Evolutionary conservation across 2,888 invertebrate species (phyloP), one percentile per base, ranked within the genome.

Genomic region (Athetis lepigone): DNA sequence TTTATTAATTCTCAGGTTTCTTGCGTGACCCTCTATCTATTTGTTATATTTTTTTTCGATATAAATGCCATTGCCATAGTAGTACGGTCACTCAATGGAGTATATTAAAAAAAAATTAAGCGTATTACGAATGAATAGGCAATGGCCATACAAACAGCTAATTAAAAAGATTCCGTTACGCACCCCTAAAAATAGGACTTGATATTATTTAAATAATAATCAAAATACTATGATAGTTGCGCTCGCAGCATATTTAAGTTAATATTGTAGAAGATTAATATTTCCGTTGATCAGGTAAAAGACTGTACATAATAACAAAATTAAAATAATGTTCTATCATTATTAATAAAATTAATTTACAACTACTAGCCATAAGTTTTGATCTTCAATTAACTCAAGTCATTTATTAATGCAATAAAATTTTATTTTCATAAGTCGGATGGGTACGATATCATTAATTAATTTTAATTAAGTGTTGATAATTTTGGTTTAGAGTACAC

Each of bases 401-500:
- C 42, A 65, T 65, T 51, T 43, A 19, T 25, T 55, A 61, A 55
- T 27, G 55, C 36, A 73, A 63, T 73, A 47, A 55, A 62, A 23
- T 1, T 39, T 45, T 16, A 46, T 42, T 43, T 39, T 33, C 27
- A 52, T 49, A 42, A 46, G 46, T 45, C 16, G 43, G 13, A 43
- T 5, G 27, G 21, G 23, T 37, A 47, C n/a, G 11, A 42, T 66
- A 47, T 45, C 52, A 52, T 70, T 70, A 36, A 50, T 57, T 57
- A 52, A 49, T 51, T 52, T 36, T 29, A 33, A 61, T 67, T 39
- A 33, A 39, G 2, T 50, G 25, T 51, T 46, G n/a, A 27, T 25
- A 11, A 61, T 52, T 56, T 29, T 13, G 45, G 37, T 27, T 40
- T 52, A 9, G 29, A 45, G 23, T 68, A 23, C 18, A 19, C 6